Percentiles rank a stretch among this genome's conserved stretches.
These are phyloP conservation scores for Vanessa atalanta DNA, from an alignment of 1,140 invertebrate species.

Conservation along the genomic window DNA sequence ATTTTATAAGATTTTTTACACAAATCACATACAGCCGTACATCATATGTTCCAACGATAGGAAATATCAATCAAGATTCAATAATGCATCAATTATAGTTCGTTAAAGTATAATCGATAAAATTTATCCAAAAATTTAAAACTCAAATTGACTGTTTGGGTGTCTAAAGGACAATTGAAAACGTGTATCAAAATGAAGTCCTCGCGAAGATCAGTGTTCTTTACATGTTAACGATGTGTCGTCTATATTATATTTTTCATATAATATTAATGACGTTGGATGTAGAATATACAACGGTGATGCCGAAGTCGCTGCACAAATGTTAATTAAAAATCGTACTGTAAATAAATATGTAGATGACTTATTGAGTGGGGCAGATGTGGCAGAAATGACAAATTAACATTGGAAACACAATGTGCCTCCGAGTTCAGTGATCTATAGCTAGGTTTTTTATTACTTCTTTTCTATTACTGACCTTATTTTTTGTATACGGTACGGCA, in stretches of 20 bases:
- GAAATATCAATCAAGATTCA: not conserved
- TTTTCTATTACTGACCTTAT: slow-evolving; percentile 31
- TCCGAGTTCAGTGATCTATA: slow-evolving; percentile 64
- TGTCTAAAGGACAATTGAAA: slow-evolving; percentile 18
- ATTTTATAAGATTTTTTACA: slow-evolving; percentile 40
- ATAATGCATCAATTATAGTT: not conserved
- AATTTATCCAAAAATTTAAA: not conserved
- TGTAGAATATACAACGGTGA: slow-evolving; percentile 36
- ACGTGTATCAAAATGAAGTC: slow-evolving; percentile 18
- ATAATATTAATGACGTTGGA: slow-evolving; percentile 30
- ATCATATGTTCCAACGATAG: slow-evolving; percentile 3
- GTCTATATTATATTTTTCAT: slow-evolving; percentile 46
- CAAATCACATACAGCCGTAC: slow-evolving; percentile 25
- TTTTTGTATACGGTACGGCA: slow-evolving; percentile 19
- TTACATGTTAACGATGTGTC: slow-evolving; percentile 32
- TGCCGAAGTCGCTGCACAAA: slow-evolving; percentile 42
- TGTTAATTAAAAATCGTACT: slow-evolving; percentile 42
- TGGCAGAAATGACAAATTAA: slow-evolving; percentile 35
- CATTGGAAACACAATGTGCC: slow-evolving; percentile 64
- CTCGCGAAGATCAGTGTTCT: slow-evolving; percentile 32
- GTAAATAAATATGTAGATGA: slow-evolving; percentile 58
- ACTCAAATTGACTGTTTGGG: slow-evolving; percentile 17
- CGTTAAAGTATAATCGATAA: not conserved
- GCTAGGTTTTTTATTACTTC: slow-evolving; percentile 65
- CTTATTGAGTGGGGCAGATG: slow-evolving; percentile 57